A percentile compares a stretch with the other conserved stretches of the same genome.
Evolutionary conservation across 2,113 vertebrate species (phyloP).

Genomic region (Hyperoodon ampullatus): DNA sequence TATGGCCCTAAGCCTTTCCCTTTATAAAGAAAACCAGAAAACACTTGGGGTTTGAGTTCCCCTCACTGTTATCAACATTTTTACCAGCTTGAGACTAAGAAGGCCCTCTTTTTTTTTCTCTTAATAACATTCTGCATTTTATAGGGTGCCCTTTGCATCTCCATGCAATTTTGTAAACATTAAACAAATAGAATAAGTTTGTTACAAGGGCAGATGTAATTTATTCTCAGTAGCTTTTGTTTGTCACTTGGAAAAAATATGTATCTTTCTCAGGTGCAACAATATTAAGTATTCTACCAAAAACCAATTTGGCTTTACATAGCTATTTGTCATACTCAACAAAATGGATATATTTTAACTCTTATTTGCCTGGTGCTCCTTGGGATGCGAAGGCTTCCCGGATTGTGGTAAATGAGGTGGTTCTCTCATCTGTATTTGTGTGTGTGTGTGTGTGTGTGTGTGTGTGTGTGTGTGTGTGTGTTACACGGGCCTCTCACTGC

Average conservation of each 20-base stretch:
- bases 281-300: background rate
- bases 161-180: background rate
- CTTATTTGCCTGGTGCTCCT: background rate
- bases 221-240: constrained; percentile 26
- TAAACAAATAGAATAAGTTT: background rate
- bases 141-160: background rate
- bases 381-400: background rate
- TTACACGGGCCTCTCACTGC: too few species aligned
- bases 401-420: background rate
- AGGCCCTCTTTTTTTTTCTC: background rate
- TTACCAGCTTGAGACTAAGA: background rate
- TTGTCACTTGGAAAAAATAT: background rate
- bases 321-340: background rate
- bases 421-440: background rate
- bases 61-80: background rate
- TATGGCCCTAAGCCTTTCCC: background rate
- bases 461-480: too few species aligned
- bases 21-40: constrained; percentile 8
- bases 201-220: background rate
- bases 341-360: background rate
- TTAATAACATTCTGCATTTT: background rate
- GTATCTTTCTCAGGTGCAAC: background rate
- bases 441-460: too few species aligned
- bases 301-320: background rate
- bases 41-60: background rate